Conservation (phyloP, 2,113 vertebrate genomes). For the Clarias gariepinus region DNA sequence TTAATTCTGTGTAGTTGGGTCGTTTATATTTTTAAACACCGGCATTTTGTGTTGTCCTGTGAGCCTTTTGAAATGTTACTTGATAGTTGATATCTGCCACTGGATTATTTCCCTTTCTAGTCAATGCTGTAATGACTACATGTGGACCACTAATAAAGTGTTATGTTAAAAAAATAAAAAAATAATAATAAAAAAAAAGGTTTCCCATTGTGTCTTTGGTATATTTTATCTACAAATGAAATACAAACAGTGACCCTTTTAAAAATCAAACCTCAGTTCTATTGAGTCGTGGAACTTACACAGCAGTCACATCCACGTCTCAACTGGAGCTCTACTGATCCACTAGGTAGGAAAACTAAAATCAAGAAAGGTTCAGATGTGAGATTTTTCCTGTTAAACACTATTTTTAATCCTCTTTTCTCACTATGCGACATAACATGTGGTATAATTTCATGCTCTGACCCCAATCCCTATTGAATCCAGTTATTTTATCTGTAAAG, state of each 20-base stretch:
- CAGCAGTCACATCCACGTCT: background rate
- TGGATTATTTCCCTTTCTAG: conserved; percentile 3
- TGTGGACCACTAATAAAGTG: conserved; percentile 29
- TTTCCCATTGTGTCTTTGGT: background rate
- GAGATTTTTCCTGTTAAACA: background rate
- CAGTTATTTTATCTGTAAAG: background rate
- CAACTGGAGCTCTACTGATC: background rate
- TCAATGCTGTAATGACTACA: background rate
- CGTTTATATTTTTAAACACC: background rate
- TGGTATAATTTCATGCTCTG: background rate
- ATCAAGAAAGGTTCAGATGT: background rate
- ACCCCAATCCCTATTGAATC: background rate
- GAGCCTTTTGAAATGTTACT: background rate
- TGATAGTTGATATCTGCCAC: background rate
- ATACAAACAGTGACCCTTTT: background rate
- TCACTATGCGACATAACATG: background rate
- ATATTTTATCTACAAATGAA: background rate
- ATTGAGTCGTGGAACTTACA: background rate
- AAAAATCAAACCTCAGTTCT: background rate
- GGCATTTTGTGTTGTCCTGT: background rate
- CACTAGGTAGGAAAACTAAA: background rate
- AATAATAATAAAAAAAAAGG: too few species aligned
- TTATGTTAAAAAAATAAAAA: background rate
- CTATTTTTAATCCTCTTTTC: background rate
- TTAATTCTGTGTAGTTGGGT: background rate